These are phyloP conservation scores for Benitochromis conjunctus DNA, from an alignment of 2,113 vertebrate species.

Conservation along the genomic window DNA sequence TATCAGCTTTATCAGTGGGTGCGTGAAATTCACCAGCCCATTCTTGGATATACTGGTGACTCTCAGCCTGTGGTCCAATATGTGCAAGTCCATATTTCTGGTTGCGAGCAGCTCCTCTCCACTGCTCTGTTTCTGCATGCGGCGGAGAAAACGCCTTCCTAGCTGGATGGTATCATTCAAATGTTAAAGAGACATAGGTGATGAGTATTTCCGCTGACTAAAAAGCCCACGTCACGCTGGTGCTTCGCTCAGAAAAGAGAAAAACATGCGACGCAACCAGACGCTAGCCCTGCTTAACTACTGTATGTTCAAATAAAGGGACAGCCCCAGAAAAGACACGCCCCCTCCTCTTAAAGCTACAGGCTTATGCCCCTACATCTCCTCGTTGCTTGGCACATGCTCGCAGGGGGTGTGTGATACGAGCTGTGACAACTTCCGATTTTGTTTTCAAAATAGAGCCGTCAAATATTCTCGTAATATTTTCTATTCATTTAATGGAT, in stretches of 20 bases:
- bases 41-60: conserved; percentile 76
- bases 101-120: background rate
- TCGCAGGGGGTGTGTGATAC: background rate
- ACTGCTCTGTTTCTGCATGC: background rate
- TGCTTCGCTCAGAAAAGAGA: background rate
- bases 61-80: conserved; percentile 76
- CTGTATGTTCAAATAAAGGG: conserved; percentile 52
- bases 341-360: conserved; percentile 68
- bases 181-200: background rate
- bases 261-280: conserved; percentile 44
- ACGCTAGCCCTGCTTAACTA: conserved; percentile 17
- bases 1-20: conserved; percentile 77
- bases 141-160: background rate
- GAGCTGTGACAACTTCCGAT: background rate
- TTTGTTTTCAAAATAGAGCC: background rate
- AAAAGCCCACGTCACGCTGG: background rate
- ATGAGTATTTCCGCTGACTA: background rate
- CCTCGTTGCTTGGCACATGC: background rate
- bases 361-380: background rate
- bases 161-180: background rate
- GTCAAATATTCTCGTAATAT: background rate
- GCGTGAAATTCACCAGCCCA: conserved; percentile 73
- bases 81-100: conserved; percentile 77
- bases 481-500: background rate
- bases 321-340: conserved; percentile 32